Base-by-base conservation (phyloP, 2,888 invertebrate species). In the Carterocephalus palaemon region DNA sequence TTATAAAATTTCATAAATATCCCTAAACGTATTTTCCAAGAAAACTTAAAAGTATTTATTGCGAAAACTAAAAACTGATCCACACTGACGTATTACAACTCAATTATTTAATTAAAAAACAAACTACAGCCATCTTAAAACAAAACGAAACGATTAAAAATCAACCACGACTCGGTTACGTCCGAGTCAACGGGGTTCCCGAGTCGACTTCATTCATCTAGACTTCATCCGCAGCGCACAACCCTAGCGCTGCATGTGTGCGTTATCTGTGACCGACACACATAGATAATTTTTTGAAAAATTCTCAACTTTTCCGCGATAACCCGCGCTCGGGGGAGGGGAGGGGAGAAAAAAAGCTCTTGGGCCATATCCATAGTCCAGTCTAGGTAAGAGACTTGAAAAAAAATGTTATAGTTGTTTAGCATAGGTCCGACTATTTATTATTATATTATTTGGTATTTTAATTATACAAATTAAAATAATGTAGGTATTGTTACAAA, bases 271-370 rank as follows among this genome's bases (percentile, higher is more conserved):
- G 42, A 49, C 32, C 64, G 68, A 70, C 68, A 67, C 64, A 62
- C 46, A 68, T 69, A 68, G 87, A 88, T 88, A 87, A 87, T 86
- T 86, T 85, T 87, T 83, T 84, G 86, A 87, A 88, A 88, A 88
- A 87, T 82, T 64, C 75, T 67, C 72, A 70, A 85, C 85, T 87
- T 87, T 88, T 87, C 84, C 82, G 70, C 70, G 87, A 88, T 87
- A 88, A 87, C 87, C 87, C 72, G 77, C 70, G 64, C 64, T 63
- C 67, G 64, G 59, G 60, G 66, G n/a, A n/a, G n/a, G 64, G 59
- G 60, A 53, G 56, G 55, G 55, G 54, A 29, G 64, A 70, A 86
- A 84, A 82, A 86, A 86, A 85, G 82, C 81, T 82, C 64, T 48
- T 19, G 37, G 9, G 59, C 37, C 53, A 48, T 57, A 84, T 78